phyloP scores from a whole-genome alignment of 1,140 invertebrate genomes.

The Drosophila tani region DNA sequence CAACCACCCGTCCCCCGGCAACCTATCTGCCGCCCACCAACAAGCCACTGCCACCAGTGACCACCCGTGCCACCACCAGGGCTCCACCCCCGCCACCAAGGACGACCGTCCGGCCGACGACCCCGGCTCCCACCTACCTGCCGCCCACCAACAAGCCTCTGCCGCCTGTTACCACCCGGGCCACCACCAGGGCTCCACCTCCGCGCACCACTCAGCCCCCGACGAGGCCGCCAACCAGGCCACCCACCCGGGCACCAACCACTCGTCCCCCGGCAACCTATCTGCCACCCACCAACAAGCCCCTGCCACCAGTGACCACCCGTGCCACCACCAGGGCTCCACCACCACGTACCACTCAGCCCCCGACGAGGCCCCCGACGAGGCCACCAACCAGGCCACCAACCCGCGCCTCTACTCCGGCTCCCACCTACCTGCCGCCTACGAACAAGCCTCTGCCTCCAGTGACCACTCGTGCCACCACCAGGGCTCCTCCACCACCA shows the following conservation, averaged over 20 bases:
- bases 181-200: slow-evolving; percentile 15
- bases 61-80: slow-evolving; percentile 25
- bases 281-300: slow-evolving; percentile 55
- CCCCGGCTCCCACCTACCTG: slow-evolving; percentile 57
- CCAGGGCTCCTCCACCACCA: slow-evolving; percentile 20
- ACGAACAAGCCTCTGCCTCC: slow-evolving; percentile 38
- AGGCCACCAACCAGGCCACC: slow-evolving; percentile 36
- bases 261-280: slow-evolving; percentile 57
- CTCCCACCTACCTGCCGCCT: slow-evolving; percentile 65
- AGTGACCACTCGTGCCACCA: slow-evolving; percentile 28
- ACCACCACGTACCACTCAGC: slow-evolving; percentile 2
- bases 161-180: slow-evolving; percentile 55
- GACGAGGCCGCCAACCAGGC: slow-evolving; percentile 11
- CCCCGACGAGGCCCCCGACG: slow-evolving; percentile 14
- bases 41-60: slow-evolving; percentile 35
- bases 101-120: slow-evolving; percentile 14
- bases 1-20: slow-evolving; percentile 33
- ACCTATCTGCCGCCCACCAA: slow-evolving; percentile 50
- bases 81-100: slow-evolving; percentile 10
- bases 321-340: slow-evolving; percentile 22
- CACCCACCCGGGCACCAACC: slow-evolving; percentile 22
- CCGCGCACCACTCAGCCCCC: not conserved
- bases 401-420: slow-evolving; percentile 19
- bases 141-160: slow-evolving; percentile 62
- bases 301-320: slow-evolving; percentile 30